Evolutionary conservation across 2,888 invertebrate species (phyloP).

Genomic region (Nysson spinosus): DNA sequence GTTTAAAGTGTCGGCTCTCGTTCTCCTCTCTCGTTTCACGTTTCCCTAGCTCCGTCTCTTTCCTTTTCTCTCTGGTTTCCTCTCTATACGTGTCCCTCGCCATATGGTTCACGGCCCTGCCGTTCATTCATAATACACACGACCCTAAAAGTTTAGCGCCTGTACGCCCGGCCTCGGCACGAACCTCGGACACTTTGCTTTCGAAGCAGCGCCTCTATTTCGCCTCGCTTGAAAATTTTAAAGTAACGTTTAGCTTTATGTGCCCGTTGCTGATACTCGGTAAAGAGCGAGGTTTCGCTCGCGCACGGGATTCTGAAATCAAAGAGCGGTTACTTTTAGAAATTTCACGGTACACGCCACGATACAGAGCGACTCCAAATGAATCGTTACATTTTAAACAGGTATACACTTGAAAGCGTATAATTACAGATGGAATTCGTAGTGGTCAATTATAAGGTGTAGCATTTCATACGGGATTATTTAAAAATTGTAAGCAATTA

Average conservation of each 20-base stretch:
- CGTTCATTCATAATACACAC: constrained; percentile 58
- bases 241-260: not conserved
- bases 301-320: no score
- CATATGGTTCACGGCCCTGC: constrained; percentile 50
- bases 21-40: constrained; percentile 20
- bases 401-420: no score
- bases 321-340: no score
- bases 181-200: constrained; percentile 27
- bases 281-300: no score
- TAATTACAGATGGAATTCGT: no score
- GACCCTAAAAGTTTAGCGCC: constrained; percentile 44
- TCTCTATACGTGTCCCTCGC: constrained; percentile 5
- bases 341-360: no score
- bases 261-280: not conserved
- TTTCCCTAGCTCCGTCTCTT: no score
- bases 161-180: constrained; percentile 1
- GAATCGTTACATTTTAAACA: no score
- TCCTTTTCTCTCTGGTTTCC: not conserved
- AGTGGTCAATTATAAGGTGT: no score
- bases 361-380: no score
- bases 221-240: constrained; percentile 26
- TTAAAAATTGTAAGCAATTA: no score
- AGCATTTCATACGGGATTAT: no score
- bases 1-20: constrained; percentile 40
- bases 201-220: constrained; percentile 11